Percentiles rank a stretch among this genome's conserved stretches.
Evolutionary conservation across 2,888 invertebrate species (phyloP).

Genomic region (Ennomos fuscantarius): DNA sequence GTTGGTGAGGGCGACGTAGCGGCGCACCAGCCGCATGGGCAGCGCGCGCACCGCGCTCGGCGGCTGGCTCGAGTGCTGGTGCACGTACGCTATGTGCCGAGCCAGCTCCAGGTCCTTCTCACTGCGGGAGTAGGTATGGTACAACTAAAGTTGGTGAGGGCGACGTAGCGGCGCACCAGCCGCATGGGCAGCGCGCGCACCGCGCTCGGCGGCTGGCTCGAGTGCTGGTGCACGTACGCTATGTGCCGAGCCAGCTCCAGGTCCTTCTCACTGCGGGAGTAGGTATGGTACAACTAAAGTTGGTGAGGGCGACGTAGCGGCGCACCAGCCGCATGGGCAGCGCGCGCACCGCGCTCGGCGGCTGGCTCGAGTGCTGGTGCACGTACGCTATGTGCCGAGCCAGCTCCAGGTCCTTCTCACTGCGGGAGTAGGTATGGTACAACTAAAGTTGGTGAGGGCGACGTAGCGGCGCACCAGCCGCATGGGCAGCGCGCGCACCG

Average conservation of each 20-base stretch:
- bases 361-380: constrained; percentile 96
- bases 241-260: constrained; percentile 97
- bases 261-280: constrained; percentile 85
- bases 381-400: constrained; percentile 99
- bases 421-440: constrained; percentile 45
- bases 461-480: no score
- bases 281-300: no score
- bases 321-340: constrained; percentile 97
- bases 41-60: constrained; percentile 90
- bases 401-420: constrained; percentile 90
- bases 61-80: constrained; percentile 96
- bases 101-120: constrained; percentile 93
- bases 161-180: constrained; percentile 96
- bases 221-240: constrained; percentile 97
- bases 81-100: constrained; percentile 99
- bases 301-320: constrained; percentile 96
- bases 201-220: constrained; percentile 92
- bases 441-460: no score
- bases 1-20: constrained; percentile 97
- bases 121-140: constrained; percentile 52
- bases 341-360: constrained; percentile 90
- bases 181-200: constrained; percentile 94
- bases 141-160: constrained; percentile 96
- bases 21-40: constrained; percentile 96
- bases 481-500: no score